Evolutionary conservation across 1,140 invertebrate species (phyloP).

Genomic region (Phenacoccus solenopsis): DNA sequence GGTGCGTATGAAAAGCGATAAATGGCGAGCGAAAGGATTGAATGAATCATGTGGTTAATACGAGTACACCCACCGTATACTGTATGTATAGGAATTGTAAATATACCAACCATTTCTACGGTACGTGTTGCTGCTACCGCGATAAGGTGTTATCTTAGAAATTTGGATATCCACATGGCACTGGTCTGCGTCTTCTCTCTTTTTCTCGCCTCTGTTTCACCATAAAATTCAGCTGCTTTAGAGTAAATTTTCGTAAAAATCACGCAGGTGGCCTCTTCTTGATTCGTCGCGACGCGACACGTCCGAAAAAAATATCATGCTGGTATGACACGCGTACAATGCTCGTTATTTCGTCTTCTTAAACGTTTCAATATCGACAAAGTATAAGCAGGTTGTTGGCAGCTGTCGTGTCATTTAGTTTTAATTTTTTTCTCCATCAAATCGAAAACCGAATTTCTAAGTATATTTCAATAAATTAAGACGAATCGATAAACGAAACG

Average conservation of each 20-base stretch:
- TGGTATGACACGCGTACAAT: not conserved
- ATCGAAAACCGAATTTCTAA: no score
- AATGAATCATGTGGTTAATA: slow-evolving; percentile 12
- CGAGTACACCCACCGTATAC: not conserved
- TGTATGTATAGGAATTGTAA: not conserved
- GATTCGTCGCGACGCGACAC: not conserved
- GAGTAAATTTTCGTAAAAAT: not conserved
- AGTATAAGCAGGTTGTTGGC: no score
- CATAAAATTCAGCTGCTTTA: not conserved
- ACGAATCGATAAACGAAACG: no score
- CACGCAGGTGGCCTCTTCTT: not conserved
- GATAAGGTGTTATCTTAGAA: slow-evolving; percentile 6
- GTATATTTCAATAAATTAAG: no score
- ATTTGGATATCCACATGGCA: not conserved
- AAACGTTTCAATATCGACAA: no score
- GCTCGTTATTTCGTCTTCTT: no score
- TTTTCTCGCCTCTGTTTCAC: not conserved
- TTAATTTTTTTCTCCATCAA: no score
- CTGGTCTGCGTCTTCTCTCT: not conserved
- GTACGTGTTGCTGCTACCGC: not conserved
- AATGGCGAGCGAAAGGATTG: slow-evolving; percentile 12
- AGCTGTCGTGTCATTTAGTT: no score
- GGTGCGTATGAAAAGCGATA: not conserved
- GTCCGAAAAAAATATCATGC: not conserved
- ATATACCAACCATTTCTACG: no score